Percentiles rank a stretch among this genome's conserved stretches.
Conservation (phyloP, 2,113 vertebrate genomes). For the Limanda limanda region DNA sequence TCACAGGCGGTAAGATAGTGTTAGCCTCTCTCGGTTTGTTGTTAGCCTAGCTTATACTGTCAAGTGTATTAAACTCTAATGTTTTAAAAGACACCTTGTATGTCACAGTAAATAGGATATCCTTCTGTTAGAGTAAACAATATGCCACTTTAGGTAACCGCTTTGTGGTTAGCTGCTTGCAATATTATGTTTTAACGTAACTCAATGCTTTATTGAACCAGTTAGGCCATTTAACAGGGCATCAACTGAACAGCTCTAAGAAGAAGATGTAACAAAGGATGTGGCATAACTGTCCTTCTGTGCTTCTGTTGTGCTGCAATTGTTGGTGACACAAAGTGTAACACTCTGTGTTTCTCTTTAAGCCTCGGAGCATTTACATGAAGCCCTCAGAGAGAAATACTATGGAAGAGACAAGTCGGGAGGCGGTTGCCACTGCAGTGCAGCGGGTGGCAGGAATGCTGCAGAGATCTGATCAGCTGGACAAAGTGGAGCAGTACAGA, state of each 20-base stretch:
- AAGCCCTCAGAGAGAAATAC: background rate
- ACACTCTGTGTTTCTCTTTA: background rate
- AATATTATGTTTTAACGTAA: background rate
- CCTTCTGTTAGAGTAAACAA: background rate
- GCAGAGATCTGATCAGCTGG: slow-evolving; percentile 96
- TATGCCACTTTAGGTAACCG: background rate
- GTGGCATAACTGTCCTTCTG: background rate
- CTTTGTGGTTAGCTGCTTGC: background rate
- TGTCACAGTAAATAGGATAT: background rate
- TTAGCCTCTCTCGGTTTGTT: background rate
- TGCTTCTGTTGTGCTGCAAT: too few relatives aligned
- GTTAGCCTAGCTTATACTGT: slow-evolving; percentile 31
- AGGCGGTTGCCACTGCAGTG: slow-evolving; percentile 94
- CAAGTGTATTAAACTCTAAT: too few relatives aligned
- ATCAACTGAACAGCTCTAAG: background rate
- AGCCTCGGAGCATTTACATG: background rate
- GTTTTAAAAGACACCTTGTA: background rate
- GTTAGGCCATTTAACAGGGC: too few relatives aligned
- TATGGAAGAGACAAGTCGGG: slow-evolving; percentile 96
- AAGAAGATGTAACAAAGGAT: background rate
- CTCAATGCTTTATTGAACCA: background rate
- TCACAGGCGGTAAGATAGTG: fast-evolving
- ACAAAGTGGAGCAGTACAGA: slow-evolving; percentile 98
- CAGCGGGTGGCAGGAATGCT: slow-evolving; percentile 98
- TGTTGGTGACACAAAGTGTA: background rate